phyloP scores from a whole-genome alignment of 2,888 invertebrate genomes.

The Tholera decimalis region DNA sequence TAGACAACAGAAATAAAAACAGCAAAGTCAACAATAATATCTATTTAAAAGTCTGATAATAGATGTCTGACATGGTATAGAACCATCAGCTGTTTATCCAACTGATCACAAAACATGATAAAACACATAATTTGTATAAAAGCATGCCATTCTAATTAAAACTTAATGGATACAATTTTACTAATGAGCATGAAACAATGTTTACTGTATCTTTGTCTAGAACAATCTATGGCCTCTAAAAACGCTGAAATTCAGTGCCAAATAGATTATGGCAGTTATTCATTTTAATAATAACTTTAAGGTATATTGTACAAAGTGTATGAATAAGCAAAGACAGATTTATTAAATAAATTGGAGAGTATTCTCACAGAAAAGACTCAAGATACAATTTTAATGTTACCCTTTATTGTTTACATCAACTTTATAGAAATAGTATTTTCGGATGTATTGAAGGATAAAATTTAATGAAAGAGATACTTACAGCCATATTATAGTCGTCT shows the following conservation, averaged over 20 bases:
- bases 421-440: neutral
- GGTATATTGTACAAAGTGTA: neutral
- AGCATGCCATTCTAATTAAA: neutral
- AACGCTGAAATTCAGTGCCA: neutral
- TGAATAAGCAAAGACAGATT: too few relatives aligned
- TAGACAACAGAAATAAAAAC: too few relatives aligned
- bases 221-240: slow-evolving; percentile 22
- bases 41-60: neutral
- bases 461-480: slow-evolving; percentile 87
- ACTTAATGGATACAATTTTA: neutral
- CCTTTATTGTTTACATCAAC: neutral
- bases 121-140: neutral
- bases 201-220: slow-evolving; percentile 8
- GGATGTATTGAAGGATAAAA: neutral
- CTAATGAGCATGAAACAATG: neutral
- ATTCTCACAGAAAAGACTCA: neutral
- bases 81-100: neutral
- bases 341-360: neutral
- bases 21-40: neutral
- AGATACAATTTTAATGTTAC: neutral
- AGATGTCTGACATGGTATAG: neutral
- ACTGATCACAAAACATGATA: neutral
- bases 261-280: slow-evolving; percentile 4
- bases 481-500: slow-evolving; percentile 99
- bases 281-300: neutral